Evolutionary conservation across 2,797 vertebrate genomes (phyloP).

Genomic region (Odontamblyopus rebecca): DNA sequence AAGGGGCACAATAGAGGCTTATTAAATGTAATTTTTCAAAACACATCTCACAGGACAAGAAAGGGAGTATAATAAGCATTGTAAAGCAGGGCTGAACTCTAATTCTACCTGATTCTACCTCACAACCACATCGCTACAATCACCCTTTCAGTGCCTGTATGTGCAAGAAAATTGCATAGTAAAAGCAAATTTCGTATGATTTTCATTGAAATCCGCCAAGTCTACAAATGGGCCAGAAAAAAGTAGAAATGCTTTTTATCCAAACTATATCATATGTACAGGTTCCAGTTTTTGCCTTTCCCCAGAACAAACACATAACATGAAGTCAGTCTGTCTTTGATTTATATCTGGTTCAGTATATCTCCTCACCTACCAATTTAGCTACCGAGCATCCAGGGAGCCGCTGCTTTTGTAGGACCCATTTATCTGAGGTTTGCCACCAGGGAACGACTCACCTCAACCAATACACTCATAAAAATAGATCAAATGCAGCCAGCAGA

Average conservation of each 20-base stretch:
- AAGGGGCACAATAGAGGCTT: neutral
- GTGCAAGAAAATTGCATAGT: neutral
- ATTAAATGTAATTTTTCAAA: constrained; percentile 11
- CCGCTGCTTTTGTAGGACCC: neutral
- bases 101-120: neutral
- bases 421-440: constrained; percentile 16
- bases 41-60: constrained; percentile 2
- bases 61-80: neutral
- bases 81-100: neutral
- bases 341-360: constrained; percentile 9
- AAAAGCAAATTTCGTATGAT: constrained; percentile 21
- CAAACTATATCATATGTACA: constrained; percentile 15
- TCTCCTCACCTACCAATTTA: constrained; percentile 24
- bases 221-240: constrained; percentile 30
- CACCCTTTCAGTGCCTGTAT: neutral
- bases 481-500: constrained; percentile 36
- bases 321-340: constrained; percentile 5
- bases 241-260: constrained; percentile 23
- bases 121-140: neutral
- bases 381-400: constrained; percentile 6
- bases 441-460: constrained; percentile 14
- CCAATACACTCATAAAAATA: constrained; percentile 29
- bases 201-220: constrained; percentile 31
- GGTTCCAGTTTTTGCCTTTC: neutral
- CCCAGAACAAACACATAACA: constrained; percentile 14